Base-by-base conservation (phyloP, 2,797 vertebrate genomes). In the Lithobates pipiens region DNA sequence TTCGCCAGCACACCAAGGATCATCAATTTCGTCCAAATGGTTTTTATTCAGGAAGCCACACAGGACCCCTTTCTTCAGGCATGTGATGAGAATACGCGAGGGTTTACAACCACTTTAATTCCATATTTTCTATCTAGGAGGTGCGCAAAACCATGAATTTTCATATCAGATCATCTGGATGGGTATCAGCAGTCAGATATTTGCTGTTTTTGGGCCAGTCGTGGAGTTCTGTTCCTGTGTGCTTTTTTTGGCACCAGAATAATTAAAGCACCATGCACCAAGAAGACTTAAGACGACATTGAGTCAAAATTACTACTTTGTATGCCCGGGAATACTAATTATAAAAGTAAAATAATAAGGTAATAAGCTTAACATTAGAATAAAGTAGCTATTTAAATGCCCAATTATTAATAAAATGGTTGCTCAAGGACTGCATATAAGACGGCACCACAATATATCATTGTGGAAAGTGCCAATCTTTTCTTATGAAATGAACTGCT, bases 261-360 rank as follows among this genome's bases (percentile, higher is more conserved):
- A 87, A 83, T 87, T 87, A 83, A 82, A 79, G 82, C 85, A 69
- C 76, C 57, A 72, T 50, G 61, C 76, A 78, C 74, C 71, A 80
- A 85, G 77, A 65, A 74, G 84, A 76, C 76, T 83, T 69, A 83
- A 87, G 85, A 82, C 80, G 82, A 82, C 85, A 83, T 77, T 39
- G 70, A 83, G 81, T 83, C 44, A 61, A 80, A 87, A 87, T 87
- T 87, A 83, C 85, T 87, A 87, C 85, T 87, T 83, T 87, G 81
- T 61, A 34, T 77, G 79, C 54, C 81, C 83, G 83, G 83, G 85
- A 87, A 83, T 83, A 79, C 85, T 83, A 87, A 87, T 87, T 87
- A 87, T 87, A 79, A 87, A 87, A 87, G 68, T 83, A 87, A 87
- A 87, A 87, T 87, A 87, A 87, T 80, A 75, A 87, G 85, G 85